Evolutionary conservation across 53 echinoderm and acorn worm species (phyloP), one percentile per base, ranked within the genome.

Genomic region (Arbacia lixula): DNA sequence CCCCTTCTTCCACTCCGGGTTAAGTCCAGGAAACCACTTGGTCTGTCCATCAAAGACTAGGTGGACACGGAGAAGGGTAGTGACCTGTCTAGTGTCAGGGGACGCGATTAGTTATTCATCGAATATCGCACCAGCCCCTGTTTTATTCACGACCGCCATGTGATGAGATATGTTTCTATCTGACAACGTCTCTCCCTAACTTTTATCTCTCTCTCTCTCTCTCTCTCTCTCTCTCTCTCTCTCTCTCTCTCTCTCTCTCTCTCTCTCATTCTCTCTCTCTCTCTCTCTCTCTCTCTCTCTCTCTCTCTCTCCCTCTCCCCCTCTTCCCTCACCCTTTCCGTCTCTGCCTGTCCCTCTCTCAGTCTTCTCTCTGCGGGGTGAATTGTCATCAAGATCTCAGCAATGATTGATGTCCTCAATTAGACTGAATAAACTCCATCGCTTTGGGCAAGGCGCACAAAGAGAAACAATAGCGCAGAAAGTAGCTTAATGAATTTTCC

Each of bases 81-180:
- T 69, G 69, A 69, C 69, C 69, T 14, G 5, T 42, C 17, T 4
- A 5, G 69, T 69, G 43, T 69, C 69, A 5, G 5, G 69, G 69
- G 69, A 69, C n/a, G 21, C 11, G 40, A 69, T 69, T 69, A 69
- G 69, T 69, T 69, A 69, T 69, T 69, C 69, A 69, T 69, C 41
- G 46, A 69, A 69, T 43, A 69, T 69, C 26, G 43, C 69, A 69
- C 69, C 69, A 69, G 16, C 28, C 37, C 12, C 43, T 69, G 16
- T 10, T 42, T 69, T 25, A 69, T 69, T 69, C 69, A 69, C 26
- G 19, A 69, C 28, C 27, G 12, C 34, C 27, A 43, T 42, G 41
- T 41, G 43, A 43, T 69, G 69, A 69, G 69, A 69, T 69, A 43
- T 69, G 69, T 69, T 69, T 69, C 69, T 43, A 42, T 69, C 69